Conservation (phyloP, 2,888 invertebrate species). For the Subacronicta megacephala region DNA sequence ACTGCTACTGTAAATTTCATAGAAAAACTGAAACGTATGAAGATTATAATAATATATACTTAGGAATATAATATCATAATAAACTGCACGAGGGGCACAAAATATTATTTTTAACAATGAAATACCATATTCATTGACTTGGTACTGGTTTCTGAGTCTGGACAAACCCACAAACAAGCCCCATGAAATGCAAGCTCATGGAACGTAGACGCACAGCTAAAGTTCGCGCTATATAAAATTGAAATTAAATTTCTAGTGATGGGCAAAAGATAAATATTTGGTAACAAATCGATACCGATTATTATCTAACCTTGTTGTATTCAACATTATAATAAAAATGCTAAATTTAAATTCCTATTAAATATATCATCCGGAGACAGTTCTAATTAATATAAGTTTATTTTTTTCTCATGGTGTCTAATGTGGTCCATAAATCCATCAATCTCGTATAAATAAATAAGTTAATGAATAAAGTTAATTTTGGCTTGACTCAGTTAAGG, state of each 20-base stretch:
- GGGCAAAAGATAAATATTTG: constrained; percentile 5
- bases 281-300: constrained; percentile 36
- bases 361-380: constrained; percentile 45
- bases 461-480: constrained; percentile 44
- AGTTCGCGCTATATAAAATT: no score
- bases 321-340: constrained; percentile 31
- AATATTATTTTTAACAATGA: no score
- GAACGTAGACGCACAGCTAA: no score
- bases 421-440: constrained; percentile 50
- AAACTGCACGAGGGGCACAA: no score
- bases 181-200: no score
- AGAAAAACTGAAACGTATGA: no score
- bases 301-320: constrained; percentile 35
- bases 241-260: constrained; percentile 1
- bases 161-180: no score
- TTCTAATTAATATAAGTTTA: constrained; percentile 48
- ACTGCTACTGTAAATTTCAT: no score
- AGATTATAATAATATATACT: no score
- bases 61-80: no score
- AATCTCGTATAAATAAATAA: constrained; percentile 52
- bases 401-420: constrained; percentile 46
- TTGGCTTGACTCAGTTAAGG: constrained; percentile 37
- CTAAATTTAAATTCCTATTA: constrained; percentile 22
- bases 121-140: no score
- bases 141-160: no score